A percentile compares a stretch with the other conserved stretches of the same genome.
Evolutionary conservation across 2,888 invertebrate genomes (phyloP).

Genomic region (Tiliacea aurago): DNA sequence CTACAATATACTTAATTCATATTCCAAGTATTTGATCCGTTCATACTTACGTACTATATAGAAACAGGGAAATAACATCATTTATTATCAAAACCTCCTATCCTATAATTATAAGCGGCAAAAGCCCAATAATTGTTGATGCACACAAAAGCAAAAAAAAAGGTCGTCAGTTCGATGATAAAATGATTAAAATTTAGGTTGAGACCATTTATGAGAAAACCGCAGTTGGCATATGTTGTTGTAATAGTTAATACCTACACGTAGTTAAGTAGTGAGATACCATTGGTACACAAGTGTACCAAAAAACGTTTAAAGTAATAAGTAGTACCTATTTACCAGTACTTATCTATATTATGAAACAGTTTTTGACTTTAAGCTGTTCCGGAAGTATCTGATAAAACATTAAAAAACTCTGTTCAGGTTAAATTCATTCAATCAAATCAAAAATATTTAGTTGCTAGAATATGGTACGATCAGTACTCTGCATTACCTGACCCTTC

Average conservation of each 20-base stretch:
- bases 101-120: neutral
- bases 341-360: neutral
- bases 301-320: neutral
- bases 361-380: too few species aligned
- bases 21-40: neutral
- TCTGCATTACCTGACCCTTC: too few species aligned
- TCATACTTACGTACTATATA: neutral
- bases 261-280: neutral
- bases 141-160: neutral
- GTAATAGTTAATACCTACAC: neutral
- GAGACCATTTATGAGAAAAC: neutral
- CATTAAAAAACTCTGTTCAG: too few species aligned
- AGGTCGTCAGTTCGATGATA: neutral
- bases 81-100: neutral
- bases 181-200: neutral
- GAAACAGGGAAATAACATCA: constrained; percentile 1
- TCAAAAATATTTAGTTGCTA: too few species aligned
- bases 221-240: neutral
- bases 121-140: neutral
- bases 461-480: too few species aligned
- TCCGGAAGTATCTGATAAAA: too few species aligned
- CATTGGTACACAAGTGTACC: neutral
- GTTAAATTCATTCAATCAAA: too few species aligned
- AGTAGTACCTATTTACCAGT: neutral
- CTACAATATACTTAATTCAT: neutral